phyloP scores from a whole-genome alignment of 2,888 invertebrate species.

The Plebejus melissa region DNA sequence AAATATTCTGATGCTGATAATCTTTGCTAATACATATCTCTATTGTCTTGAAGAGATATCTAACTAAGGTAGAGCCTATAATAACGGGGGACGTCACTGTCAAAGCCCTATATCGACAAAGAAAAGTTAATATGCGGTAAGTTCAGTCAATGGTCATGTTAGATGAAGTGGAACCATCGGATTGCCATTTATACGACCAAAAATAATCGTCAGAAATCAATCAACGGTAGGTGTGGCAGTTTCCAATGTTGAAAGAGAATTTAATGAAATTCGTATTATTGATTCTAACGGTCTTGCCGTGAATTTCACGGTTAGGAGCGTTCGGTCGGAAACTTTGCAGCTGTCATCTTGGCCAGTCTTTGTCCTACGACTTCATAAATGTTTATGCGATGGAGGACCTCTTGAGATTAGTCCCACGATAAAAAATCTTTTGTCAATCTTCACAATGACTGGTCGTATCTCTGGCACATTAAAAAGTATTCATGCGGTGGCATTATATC shows the following conservation, averaged over 20 bases:
- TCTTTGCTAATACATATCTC: neutral
- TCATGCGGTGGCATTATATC: conserved; percentile 73
- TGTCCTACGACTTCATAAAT: conserved; percentile 78
- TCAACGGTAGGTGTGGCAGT: conserved; percentile 63
- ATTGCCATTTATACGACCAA: conserved; percentile 24
- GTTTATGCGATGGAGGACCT: conserved; percentile 70
- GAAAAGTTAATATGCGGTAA: conserved; percentile 21
- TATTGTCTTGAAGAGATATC: neutral
- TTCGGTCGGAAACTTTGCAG: conserved; percentile 62
- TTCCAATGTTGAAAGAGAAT: conserved; percentile 52
- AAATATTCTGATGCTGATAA: no score
- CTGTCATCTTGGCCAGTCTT: conserved; percentile 72
- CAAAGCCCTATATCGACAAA: neutral
- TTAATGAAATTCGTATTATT: conserved; percentile 66
- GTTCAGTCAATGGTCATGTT: conserved; percentile 10
- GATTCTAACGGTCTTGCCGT: conserved; percentile 68
- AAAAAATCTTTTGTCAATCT: conserved; percentile 61
- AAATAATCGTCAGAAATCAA: conserved; percentile 26
- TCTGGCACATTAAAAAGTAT: conserved; percentile 78
- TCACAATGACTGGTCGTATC: conserved; percentile 75
- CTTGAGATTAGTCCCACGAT: conserved; percentile 67
- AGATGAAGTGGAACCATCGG: conserved; percentile 25
- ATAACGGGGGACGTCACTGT: neutral
- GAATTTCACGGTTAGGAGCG: conserved; percentile 64
- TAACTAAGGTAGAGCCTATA: neutral